Evolutionary conservation across 2,888 invertebrate species (phyloP).

Genomic region (Tipula unca): DNA sequence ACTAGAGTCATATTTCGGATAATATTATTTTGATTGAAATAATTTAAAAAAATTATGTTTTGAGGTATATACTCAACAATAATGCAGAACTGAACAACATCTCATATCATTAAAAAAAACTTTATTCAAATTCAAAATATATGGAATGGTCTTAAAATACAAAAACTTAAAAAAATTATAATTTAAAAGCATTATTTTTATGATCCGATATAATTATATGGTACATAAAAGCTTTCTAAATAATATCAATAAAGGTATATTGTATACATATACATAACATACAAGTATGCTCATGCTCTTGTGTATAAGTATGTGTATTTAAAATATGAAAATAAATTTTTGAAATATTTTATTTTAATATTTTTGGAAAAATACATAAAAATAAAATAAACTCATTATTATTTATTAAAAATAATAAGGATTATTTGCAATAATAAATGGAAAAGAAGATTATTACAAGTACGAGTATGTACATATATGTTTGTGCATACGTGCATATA

Average conservation of each 20-base stretch:
- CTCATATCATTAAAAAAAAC: no score
- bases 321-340: not conserved
- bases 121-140: not conserved
- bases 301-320: not conserved
- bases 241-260: not conserved
- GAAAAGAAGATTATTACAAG: not conserved
- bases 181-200: not conserved
- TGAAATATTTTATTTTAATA: not conserved
- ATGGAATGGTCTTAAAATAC: not conserved
- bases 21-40: no score
- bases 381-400: constrained; percentile 3
- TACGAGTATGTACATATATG: not conserved
- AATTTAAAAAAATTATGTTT: no score
- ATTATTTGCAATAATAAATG: not conserved
- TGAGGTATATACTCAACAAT: no score
- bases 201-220: not conserved
- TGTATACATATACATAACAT: not conserved
- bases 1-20: no score
- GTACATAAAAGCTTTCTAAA: not conserved
- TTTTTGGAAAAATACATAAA: not conserved
- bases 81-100: no score
- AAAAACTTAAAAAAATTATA: not conserved
- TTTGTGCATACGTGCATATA: not conserved
- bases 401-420: constrained; percentile 8
- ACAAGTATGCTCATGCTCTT: not conserved